Percentiles rank a stretch among this genome's conserved stretches.
These are phyloP conservation scores for Cynocephalus volans DNA, from an alignment of 2,113 vertebrate genomes.

Conservation along the genomic window DNA sequence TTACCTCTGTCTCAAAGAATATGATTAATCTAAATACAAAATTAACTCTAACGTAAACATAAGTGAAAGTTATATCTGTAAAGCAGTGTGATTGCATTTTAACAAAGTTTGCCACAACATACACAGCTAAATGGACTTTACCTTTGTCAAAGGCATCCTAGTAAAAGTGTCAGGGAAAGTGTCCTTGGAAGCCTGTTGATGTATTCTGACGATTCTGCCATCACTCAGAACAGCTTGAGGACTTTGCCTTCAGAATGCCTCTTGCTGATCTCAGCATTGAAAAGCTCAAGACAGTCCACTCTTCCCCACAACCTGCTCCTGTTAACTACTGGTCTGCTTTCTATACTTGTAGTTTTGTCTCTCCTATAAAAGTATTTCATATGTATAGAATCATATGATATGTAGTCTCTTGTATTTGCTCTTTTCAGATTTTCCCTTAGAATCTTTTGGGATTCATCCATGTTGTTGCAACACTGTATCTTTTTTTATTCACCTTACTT, in stretches of 20 bases:
- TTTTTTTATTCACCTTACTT: neutral
- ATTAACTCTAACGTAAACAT: neutral
- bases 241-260: constrained; percentile 21
- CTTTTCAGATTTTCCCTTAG: neutral
- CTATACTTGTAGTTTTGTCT: neutral
- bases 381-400: neutral
- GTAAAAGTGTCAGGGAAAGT: constrained; percentile 8
- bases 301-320: neutral
- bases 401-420: neutral
- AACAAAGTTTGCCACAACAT: neutral
- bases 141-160: neutral
- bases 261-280: neutral
- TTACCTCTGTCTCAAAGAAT: neutral
- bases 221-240: neutral
- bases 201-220: neutral
- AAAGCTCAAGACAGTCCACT: neutral
- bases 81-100: neutral
- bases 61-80: neutral
- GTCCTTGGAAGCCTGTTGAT: neutral
- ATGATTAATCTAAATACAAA: constrained; percentile 46
- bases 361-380: constrained; percentile 40
- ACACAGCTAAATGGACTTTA: neutral
- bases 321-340: neutral
- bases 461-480: neutral
- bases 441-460: neutral